Base-by-base conservation (phyloP, 1,140 invertebrate species). In the Diplogasteroides magnus region DNA sequence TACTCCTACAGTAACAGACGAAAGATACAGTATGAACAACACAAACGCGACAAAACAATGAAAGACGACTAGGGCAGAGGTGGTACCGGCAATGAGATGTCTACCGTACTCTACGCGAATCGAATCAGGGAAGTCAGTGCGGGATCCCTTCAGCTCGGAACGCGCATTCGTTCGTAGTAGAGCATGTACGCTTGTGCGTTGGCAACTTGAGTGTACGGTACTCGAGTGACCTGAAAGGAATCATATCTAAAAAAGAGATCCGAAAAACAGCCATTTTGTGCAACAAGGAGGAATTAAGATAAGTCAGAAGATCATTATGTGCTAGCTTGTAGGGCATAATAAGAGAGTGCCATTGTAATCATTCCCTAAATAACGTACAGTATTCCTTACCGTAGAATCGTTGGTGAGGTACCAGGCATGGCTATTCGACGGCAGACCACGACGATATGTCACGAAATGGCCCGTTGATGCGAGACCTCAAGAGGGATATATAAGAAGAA, bases 151-250 rank as follows among this genome's bases (percentile, higher is more conserved):
- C 68, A 62, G 55, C 63, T 48, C 11, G 70, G 70, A 19, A 48
- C 37, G 29, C 59, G 59, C 19, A 72, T 68, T 31, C 70, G 59
- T 59, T 72, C 70, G 28, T 72, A 72, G 65, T 71, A 72, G 14
- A 72, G 65, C 70, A 72, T 72, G 57, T 72, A 72, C 48, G 67
- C 65, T 31, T 72, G 31, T 15, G 32, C 60, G 14, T 37, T 14
- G 6, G 61, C 32, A 2, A 72, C 70, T 1, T 23, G n/a, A 1
- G 70, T 55, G 57, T 63, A 67, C n/a, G 70, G 70, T 2, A 72
- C 70, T 13, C 70, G 70, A 0, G 27, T 57, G 6, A 72, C 70
- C 70, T 72, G 66, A 1, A n/a, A n/a, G n/a, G n/a, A n/a, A n/a
- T n/a, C n/a, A n/a, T n/a, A n/a, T n/a, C n/a, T n/a, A 23, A n/a